Percentiles rank a stretch among this genome's conserved stretches.
phyloP scores from a whole-genome alignment of 2,797 vertebrate species.

The Smutsia gigantea region DNA sequence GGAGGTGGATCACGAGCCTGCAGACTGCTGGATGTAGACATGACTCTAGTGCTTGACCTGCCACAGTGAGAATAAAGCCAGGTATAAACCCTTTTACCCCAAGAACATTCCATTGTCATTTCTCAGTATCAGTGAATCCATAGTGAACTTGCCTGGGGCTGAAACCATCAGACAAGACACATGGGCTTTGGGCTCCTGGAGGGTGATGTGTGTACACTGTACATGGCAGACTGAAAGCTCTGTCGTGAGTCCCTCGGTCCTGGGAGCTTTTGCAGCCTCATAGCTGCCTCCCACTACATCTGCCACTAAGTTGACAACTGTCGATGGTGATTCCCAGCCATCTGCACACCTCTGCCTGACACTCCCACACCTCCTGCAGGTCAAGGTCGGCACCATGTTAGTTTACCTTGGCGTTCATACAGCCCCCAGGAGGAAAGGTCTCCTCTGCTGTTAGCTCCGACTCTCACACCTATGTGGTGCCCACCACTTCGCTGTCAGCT shows the following conservation, averaged over 20 bases:
- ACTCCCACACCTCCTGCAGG: accelerated
- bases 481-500: not conserved
- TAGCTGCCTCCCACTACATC: not conserved
- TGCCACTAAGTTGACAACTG: not conserved
- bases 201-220: not conserved
- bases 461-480: not conserved
- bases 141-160: no score
- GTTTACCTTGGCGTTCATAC: not conserved
- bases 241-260: accelerated
- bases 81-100: no score
- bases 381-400: not conserved
- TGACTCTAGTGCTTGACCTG: no score
- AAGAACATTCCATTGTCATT: no score
- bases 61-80: no score
- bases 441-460: not conserved
- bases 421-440: not conserved
- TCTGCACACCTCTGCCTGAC: not conserved
- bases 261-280: not conserved
- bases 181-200: no score
- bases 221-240: no score
- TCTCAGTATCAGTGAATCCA: no score
- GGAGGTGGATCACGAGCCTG: no score
- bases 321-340: not conserved
- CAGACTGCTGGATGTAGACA: no score
- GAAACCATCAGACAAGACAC: no score